Conservation (phyloP, 2,113 vertebrate genomes). For the Equus quagga region DNA sequence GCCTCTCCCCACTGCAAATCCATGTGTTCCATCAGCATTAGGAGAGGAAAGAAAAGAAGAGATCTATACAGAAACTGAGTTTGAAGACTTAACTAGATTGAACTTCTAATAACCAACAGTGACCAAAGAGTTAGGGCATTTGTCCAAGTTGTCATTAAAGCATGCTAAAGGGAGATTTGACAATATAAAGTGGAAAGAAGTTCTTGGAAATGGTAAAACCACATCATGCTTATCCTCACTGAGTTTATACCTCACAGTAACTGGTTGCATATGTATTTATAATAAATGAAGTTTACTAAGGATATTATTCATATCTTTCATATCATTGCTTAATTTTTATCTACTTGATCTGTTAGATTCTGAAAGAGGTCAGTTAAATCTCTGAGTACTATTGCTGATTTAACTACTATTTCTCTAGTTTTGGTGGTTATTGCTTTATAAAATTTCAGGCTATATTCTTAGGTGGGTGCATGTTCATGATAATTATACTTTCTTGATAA, state of each 20-base stretch:
- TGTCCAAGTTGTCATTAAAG: not conserved
- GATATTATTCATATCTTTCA: slow-evolving; percentile 18
- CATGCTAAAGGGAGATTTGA: not conserved
- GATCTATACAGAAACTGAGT: not conserved
- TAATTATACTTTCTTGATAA: not conserved
- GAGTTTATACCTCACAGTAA: not conserved
- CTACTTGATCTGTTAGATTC: not conserved
- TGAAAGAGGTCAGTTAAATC: not conserved
- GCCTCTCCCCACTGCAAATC: not conserved
- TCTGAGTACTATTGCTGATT: not conserved
- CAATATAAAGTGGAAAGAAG: not conserved
- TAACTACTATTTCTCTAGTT: not conserved
- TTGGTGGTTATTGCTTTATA: not conserved
- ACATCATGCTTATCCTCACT: not conserved
- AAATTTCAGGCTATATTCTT: not conserved
- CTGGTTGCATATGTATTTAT: not conserved
- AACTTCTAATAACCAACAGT: not conserved
- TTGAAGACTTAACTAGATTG: not conserved
- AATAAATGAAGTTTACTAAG: slow-evolving; percentile 15
- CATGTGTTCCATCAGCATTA: too few relatives aligned
- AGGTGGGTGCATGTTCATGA: not conserved
- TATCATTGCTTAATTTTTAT: not conserved
- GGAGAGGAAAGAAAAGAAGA: not conserved
- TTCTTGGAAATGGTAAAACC: not conserved
- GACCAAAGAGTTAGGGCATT: not conserved